Base-by-base conservation (phyloP, 1,140 invertebrate species). In the Danaus plexippus region DNA sequence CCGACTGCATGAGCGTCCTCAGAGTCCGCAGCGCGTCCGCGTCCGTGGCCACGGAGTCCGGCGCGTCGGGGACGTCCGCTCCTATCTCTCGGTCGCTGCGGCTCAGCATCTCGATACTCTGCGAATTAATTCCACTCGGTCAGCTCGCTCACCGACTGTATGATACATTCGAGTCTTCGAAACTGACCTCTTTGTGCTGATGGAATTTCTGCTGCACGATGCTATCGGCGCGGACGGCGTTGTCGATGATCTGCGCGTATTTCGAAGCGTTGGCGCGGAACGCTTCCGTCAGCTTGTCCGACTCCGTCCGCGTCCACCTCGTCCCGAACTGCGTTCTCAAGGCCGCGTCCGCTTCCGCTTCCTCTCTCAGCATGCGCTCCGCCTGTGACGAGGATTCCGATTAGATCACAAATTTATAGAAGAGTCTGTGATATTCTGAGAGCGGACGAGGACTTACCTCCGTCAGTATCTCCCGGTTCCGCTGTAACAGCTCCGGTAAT, bases 391-490 rank as follows among this genome's bases (percentile, higher is more conserved):
- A n/a, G 13, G 11, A 43, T 1, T 18, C 10, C 9, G 11, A 43
- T 11, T 6, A 13, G 9, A 41, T 51, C 11, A 52, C 9, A 9
- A 43, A 52, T 18, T n/a, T 11, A 41, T 56, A 42, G 5, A 45
- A n/a, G 44, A 45, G 44, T 45, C 15, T 3, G 12, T 15, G 15
- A 15, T 15, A 15, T 3, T 15, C 9, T 45, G 12, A 12, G 44
- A 45, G 12, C 9, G 44, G 11, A 45, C 42, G 43, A 9, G 1
- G 52, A 11, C 10, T 9, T 0, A 95, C 94, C 90, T 99, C 98
- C 79, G 97, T 93, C 0, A 99, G 89, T 63, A 99, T 98, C 85
- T 99, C 98, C 57, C 92, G 92, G 87, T 99, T 99, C 57, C 98
- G 89, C 77, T 94, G 93, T 42, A 99, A 89, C 44, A 98, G 88